A percentile compares a stretch with the other conserved stretches of the same genome.
Conservation (phyloP, 2,113 vertebrate genomes). For the Xenus cinereus region DNA sequence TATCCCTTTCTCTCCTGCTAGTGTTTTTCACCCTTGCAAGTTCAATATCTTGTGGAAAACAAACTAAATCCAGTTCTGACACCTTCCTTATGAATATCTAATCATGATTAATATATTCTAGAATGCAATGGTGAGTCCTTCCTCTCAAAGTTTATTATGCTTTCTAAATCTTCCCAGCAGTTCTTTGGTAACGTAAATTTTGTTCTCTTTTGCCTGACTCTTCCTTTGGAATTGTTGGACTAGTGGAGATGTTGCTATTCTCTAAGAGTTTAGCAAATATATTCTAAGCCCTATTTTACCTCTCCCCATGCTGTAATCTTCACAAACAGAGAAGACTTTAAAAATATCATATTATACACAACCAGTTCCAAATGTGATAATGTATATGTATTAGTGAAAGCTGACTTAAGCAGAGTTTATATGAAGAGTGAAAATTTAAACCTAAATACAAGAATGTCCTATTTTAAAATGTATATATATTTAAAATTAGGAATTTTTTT, state of each 20-base stretch:
- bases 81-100: neutral
- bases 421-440: neutral
- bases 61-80: neutral
- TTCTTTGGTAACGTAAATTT: neutral
- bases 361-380: neutral
- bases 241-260: neutral
- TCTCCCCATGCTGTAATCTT: neutral
- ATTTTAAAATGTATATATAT: neutral
- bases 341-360: neutral
- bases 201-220: neutral
- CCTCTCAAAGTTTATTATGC: neutral
- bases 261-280: neutral
- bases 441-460: neutral
- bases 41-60: neutral
- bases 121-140: neutral
- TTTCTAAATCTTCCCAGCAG: neutral
- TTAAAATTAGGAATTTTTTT: neutral
- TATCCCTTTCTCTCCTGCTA: neutral
- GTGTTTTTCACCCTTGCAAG: neutral
- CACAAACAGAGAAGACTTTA: neutral
- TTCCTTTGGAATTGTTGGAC: neutral
- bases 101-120: neutral
- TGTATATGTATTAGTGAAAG: neutral
- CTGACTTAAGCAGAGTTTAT: neutral
- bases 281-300: neutral